Conservation (phyloP, 2,797 vertebrate genomes). For the Rachycentron canadum region DNA sequence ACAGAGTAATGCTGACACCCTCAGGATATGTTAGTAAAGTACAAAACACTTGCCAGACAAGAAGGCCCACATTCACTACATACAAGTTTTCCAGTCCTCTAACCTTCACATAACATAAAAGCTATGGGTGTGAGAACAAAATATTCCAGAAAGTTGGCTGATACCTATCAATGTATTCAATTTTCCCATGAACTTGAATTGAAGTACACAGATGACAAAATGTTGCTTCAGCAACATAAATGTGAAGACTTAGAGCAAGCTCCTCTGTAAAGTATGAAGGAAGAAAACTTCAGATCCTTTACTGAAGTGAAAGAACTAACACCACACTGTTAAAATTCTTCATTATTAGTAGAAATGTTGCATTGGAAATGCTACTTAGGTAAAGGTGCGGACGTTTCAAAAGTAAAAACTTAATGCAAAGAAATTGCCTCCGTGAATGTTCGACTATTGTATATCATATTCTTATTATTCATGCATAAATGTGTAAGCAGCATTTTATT, state of each 20-base stretch:
- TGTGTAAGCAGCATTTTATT: not conserved
- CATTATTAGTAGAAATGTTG: no score
- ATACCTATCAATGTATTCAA: not conserved
- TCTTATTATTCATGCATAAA: not conserved
- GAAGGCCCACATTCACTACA: not conserved
- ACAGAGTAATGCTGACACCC: conserved; percentile 67
- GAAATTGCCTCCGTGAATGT: no score
- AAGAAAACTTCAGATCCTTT: no score
- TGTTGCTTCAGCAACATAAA: not conserved
- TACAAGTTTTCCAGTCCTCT: not conserved
- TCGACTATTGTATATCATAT: not conserved
- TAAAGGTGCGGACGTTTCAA: no score
- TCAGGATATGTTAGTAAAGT: conserved; percentile 54
- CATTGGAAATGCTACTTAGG: no score
- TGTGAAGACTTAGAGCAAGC: not conserved
- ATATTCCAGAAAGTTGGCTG: not conserved
- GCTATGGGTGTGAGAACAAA: no score
- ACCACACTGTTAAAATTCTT: no score
- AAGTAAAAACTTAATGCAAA: not conserved
- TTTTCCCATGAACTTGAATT: not conserved
- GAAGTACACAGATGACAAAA: not conserved
- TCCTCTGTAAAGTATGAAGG: no score
- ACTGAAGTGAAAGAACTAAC: no score
- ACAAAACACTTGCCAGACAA: conserved; percentile 20
- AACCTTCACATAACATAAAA: no score